Evolutionary conservation across 2,888 invertebrate genomes (phyloP).

Genomic region (Nomada ruficornis): DNA sequence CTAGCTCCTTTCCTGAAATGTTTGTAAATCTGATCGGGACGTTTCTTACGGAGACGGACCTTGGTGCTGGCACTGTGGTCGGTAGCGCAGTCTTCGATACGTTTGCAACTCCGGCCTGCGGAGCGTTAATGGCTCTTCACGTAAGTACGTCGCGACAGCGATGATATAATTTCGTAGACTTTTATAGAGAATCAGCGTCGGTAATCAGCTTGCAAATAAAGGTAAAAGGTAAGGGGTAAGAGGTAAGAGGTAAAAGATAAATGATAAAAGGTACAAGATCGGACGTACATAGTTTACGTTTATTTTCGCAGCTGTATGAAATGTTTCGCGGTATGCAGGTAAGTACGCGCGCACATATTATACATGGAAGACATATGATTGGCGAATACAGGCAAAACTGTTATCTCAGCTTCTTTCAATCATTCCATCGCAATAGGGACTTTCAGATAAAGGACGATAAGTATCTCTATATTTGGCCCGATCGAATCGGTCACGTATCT

Average conservation of each 20-base stretch:
- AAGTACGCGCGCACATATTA: too few species aligned
- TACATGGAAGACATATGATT: neutral
- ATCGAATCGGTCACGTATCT: neutral
- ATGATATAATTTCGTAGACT: too few species aligned
- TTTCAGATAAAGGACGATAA: constrained; percentile 18
- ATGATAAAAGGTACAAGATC: neutral
- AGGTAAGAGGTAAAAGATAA: neutral
- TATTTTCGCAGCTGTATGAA: neutral
- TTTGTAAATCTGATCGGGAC: constrained; percentile 96
- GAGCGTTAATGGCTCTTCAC: constrained; percentile 89
- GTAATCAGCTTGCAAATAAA: too few species aligned
- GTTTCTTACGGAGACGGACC: constrained; percentile 92
- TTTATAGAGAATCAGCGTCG: too few species aligned
- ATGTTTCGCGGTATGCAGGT: neutral
- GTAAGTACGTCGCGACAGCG: constrained; percentile 84
- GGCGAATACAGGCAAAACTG: neutral
- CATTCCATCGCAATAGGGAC: neutral
- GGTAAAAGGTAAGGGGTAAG: too few species aligned
- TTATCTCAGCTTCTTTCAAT: neutral
- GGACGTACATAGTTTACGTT: neutral
- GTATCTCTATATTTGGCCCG: neutral
- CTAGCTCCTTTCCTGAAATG: constrained; percentile 97
- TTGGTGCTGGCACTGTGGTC: constrained; percentile 95
- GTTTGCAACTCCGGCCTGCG: constrained; percentile 93
- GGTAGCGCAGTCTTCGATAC: constrained; percentile 95